A percentile compares a stretch with the other conserved stretches of the same genome.
These are phyloP conservation scores for Brachionus rotundiformis DNA, from an alignment of 1,140 invertebrate species.

Conservation along the genomic window DNA sequence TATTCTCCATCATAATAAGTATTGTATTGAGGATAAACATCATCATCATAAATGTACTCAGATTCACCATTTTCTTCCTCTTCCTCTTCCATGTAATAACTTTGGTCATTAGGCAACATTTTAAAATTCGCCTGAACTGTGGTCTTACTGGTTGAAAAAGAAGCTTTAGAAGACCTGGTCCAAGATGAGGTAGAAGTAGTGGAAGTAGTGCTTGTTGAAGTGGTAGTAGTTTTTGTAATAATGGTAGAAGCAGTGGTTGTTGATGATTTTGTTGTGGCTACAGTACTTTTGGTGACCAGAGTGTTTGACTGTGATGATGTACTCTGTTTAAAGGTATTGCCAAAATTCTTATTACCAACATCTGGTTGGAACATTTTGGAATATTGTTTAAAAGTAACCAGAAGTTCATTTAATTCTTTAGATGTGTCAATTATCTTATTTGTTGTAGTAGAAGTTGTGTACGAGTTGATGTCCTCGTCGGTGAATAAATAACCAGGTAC, in stretches of 20 bases:
- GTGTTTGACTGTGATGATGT: background rate
- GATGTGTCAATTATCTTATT: background rate
- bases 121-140: background rate
- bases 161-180: background rate
- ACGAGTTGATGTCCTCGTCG: background rate
- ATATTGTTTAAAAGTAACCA: background rate
- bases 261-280: background rate
- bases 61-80: background rate
- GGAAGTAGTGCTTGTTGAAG: background rate
- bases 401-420: background rate
- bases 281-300: background rate
- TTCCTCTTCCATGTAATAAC: slow-evolving; percentile 10
- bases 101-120: background rate
- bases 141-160: background rate
- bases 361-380: background rate
- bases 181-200: background rate
- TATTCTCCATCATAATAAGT: background rate
- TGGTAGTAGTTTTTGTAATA: background rate
- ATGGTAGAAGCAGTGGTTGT: background rate
- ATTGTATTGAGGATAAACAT: background rate
- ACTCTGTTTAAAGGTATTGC: background rate
- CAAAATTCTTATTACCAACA: background rate
- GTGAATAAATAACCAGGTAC: background rate
- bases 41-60: background rate
- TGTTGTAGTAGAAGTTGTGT: background rate